These are phyloP conservation scores for Erythrocercus mccallii DNA, from an alignment of 2,113 vertebrate genomes.

Conservation along the genomic window DNA sequence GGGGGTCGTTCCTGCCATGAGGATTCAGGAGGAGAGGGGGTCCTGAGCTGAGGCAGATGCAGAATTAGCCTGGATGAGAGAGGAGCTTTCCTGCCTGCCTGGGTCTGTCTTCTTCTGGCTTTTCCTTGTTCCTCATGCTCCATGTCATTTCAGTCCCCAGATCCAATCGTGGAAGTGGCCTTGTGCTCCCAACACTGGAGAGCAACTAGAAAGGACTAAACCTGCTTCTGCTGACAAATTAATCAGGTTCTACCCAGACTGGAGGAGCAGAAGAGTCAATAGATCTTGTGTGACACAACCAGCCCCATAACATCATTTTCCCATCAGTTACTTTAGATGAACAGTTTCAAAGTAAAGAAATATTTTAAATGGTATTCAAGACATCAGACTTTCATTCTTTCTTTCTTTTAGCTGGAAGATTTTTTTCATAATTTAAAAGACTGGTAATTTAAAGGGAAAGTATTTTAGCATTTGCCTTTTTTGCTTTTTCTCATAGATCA, in stretches of 20 bases:
- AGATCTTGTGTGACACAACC: not conserved
- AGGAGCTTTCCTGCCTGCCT: not conserved
- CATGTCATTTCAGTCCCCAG: rapidly evolving
- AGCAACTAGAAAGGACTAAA: not conserved
- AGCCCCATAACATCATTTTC: not conserved
- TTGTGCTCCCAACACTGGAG: rapidly evolving
- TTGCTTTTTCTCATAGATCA: not conserved
- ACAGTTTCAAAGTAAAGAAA: not conserved
- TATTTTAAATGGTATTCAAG: not conserved
- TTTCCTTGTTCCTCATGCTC: not conserved
- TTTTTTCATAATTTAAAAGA: not conserved
- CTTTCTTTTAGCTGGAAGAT: not conserved
- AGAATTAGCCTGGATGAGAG: not conserved
- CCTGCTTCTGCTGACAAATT: not conserved
- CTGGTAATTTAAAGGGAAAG: not conserved
- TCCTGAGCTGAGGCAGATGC: not conserved
- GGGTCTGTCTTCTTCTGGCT: not conserved
- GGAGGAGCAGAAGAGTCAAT: not conserved
- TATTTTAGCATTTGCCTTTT: not conserved
- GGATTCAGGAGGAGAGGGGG: not conserved
- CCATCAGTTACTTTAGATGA: not conserved
- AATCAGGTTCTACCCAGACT: not conserved
- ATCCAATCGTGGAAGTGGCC: rapidly evolving
- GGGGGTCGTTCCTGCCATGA: not conserved
- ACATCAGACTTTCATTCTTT: not conserved